Percentiles rank a stretch among this genome's conserved stretches.
phyloP scores from a whole-genome alignment of 2,113 vertebrate species.

The Ancistrus triradiatus region DNA sequence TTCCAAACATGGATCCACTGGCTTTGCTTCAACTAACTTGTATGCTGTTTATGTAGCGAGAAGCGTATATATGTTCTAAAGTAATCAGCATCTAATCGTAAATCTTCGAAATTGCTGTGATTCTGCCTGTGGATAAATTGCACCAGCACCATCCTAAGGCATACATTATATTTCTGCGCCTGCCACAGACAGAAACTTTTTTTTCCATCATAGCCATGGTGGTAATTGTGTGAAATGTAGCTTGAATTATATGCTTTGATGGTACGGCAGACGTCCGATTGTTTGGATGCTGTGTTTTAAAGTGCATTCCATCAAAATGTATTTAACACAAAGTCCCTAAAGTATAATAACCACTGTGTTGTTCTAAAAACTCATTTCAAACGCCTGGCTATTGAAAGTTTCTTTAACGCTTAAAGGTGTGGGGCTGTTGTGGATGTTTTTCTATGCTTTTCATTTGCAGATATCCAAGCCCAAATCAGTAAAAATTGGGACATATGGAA shows the following conservation, averaged over 20 bases:
- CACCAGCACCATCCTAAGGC: slow-evolving; percentile 16
- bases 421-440: too few species aligned
- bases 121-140: slow-evolving; percentile 18
- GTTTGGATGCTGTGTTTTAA: not conserved
- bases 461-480: too few species aligned
- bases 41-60: too few species aligned
- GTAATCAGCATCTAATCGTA: too few species aligned
- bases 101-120: not conserved
- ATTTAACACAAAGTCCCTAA: not conserved
- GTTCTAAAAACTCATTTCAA: too few species aligned
- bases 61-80: too few species aligned
- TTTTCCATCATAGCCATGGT: not conserved
- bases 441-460: too few species aligned
- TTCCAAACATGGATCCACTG: too few species aligned
- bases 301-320: not conserved
- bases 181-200: slow-evolving; percentile 8
- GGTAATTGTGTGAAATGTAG: not conserved
- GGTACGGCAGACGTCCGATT: not conserved
- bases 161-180: not conserved
- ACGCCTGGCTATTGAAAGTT: too few species aligned
- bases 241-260: not conserved
- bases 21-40: too few species aligned
- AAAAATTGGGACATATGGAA: too few species aligned
- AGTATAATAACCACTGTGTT: slow-evolving; percentile 4
- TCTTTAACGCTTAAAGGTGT: too few species aligned